Conservation (phyloP, 2,888 invertebrate genomes). For the Lepidonotus clava region DNA sequence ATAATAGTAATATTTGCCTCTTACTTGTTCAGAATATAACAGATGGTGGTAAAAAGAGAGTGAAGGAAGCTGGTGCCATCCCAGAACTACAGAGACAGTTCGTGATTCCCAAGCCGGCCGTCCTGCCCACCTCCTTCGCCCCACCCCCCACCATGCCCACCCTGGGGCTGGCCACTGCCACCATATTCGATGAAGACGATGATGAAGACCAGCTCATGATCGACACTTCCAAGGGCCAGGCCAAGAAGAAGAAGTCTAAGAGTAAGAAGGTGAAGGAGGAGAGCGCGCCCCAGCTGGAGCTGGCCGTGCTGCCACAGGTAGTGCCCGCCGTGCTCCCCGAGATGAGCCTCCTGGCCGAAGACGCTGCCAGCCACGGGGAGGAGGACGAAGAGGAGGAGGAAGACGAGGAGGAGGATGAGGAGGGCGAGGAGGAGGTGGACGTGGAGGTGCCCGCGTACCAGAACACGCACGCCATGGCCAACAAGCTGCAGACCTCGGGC, state of each 20-base stretch:
- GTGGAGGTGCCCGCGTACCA: slow-evolving; percentile 42
- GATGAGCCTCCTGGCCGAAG: neutral
- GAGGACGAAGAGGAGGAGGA: neutral
- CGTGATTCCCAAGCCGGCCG: neutral
- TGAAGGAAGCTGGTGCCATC: too few relatives aligned
- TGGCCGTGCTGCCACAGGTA: neutral
- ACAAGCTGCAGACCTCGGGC: slow-evolving; percentile 84
- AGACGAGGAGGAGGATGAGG: neutral
- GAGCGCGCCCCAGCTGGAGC: neutral
- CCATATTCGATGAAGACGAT: slow-evolving; percentile 12
- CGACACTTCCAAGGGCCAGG: neutral
- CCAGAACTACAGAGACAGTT: neutral
- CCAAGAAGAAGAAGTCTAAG: neutral
- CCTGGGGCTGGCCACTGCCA: neutral
- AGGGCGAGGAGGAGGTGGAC: neutral
- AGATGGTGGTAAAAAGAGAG: neutral
- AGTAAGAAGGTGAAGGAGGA: neutral
- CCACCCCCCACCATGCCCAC: neutral
- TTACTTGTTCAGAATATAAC: neutral
- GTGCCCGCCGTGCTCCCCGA: neutral
- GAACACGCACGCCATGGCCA: slow-evolving; percentile 85
- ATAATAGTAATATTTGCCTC: too few relatives aligned
- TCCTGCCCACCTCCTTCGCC: neutral
- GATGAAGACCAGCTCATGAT: slow-evolving; percentile 40
- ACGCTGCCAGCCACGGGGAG: neutral